These are phyloP conservation scores for Drosophila multiciliata DNA, from an alignment of 2,888 invertebrate genomes.

Conservation along the genomic window DNA sequence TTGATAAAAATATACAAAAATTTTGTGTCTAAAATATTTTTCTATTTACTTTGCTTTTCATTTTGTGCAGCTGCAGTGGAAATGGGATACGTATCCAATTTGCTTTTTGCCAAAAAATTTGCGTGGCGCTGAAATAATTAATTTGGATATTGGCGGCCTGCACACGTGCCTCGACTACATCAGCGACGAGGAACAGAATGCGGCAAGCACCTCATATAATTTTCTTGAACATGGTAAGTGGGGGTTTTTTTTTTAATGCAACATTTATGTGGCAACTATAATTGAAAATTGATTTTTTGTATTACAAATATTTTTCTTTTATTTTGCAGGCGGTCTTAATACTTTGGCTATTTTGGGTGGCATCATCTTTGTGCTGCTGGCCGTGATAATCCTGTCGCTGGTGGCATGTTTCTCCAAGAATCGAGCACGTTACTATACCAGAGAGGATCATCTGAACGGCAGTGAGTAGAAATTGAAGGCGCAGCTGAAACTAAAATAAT, in stretches of 20 bases:
- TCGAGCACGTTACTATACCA: constrained; percentile 91
- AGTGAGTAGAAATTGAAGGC: constrained; percentile 67
- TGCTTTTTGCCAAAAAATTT: constrained; percentile 85
- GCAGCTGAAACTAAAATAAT: constrained; percentile 20
- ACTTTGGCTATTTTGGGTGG: constrained; percentile 85
- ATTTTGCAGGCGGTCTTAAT: constrained; percentile 86
- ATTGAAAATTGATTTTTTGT: neutral
- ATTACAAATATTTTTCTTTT: neutral
- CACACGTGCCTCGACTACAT: constrained; percentile 84
- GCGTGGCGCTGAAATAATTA: constrained; percentile 84
- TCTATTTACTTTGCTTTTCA: constrained; percentile 4
- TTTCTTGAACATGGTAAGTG: constrained; percentile 86
- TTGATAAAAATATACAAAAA: neutral
- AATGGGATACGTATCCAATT: constrained; percentile 85
- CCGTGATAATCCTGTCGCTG: constrained; percentile 83
- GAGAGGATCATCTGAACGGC: constrained; percentile 88
- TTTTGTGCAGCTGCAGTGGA: constrained; percentile 81
- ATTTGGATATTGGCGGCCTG: constrained; percentile 83
- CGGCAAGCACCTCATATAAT: constrained; percentile 86
- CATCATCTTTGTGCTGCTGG: constrained; percentile 84
- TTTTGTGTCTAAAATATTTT: neutral
- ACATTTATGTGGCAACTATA: neutral
- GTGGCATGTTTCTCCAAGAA: constrained; percentile 88
- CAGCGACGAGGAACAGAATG: constrained; percentile 86
- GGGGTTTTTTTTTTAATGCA: neutral